Percentiles rank a stretch among this genome's conserved stretches.
Conservation (phyloP, 2,113 vertebrate genomes). For the Naja naja region DNA sequence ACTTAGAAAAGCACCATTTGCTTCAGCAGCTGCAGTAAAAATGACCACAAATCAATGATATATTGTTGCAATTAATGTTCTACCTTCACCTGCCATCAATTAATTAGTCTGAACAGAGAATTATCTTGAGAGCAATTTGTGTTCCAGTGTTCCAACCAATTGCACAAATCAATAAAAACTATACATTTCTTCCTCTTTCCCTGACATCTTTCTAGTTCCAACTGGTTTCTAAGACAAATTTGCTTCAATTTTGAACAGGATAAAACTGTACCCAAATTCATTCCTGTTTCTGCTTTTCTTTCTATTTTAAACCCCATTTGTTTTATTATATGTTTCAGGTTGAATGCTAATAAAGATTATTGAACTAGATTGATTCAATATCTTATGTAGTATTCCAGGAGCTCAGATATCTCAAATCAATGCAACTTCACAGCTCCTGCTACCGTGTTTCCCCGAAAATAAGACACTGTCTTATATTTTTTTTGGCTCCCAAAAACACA, state of each 20-base stretch:
- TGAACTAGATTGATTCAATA: neutral
- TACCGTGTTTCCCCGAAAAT: no score
- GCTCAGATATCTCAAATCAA: neutral
- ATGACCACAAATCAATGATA: conserved; percentile 38
- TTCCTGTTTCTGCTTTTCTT: neutral
- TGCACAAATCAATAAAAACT: conserved; percentile 23
- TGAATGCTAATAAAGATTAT: neutral
- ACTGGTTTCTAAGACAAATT: conserved; percentile 15
- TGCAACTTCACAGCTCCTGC: neutral
- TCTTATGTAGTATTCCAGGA: neutral
- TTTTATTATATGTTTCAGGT: neutral
- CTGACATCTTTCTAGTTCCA: neutral
- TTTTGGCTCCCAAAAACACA: no score
- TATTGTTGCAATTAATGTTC: conserved; percentile 48
- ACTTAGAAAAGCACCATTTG: neutral
- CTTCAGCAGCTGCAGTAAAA: conserved; percentile 19
- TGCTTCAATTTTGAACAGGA: neutral
- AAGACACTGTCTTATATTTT: no score
- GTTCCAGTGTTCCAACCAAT: conserved; percentile 31
- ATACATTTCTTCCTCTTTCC: neutral
- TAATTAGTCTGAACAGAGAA: conserved; percentile 46
- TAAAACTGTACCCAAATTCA: neutral
- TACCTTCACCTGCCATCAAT: conserved; percentile 35
- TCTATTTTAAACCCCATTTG: neutral
- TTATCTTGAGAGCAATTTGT: conserved; percentile 31